Evolutionary conservation across 2,888 invertebrate genomes (phyloP).

Genomic region (Ectobius pallidus): DNA sequence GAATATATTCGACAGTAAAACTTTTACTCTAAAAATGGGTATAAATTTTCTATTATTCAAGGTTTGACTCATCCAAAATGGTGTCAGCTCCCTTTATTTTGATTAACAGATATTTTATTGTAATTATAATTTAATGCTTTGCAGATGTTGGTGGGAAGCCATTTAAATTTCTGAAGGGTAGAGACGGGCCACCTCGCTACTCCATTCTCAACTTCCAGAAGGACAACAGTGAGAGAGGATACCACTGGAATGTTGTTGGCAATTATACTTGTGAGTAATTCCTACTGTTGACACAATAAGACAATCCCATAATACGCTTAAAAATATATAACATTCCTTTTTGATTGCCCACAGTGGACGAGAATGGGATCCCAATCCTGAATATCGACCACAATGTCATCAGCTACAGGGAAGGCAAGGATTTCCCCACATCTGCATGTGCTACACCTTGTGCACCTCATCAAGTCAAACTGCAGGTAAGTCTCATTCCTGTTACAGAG

Average conservation of each 20-base stretch:
- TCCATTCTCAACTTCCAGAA: constrained; percentile 60
- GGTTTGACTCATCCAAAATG: too few species aligned
- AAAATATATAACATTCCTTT: too few species aligned
- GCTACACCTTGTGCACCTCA: constrained; percentile 53
- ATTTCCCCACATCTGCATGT: constrained; percentile 57
- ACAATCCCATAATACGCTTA: too few species aligned
- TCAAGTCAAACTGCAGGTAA: constrained; percentile 52
- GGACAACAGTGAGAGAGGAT: constrained; percentile 48
- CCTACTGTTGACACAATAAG: too few species aligned
- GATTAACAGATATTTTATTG: too few species aligned
- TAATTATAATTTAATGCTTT: constrained; percentile 42
- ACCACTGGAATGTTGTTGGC: constrained; percentile 57
- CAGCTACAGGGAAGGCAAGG: constrained; percentile 51
- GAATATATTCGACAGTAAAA: too few species aligned
- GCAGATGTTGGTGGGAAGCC: constrained; percentile 57
- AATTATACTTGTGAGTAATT: constrained; percentile 56
- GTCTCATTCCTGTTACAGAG: background rate
- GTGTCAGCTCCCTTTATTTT: too few species aligned
- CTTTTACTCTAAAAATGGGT: too few species aligned
- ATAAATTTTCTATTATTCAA: too few species aligned
- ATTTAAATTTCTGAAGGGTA: constrained; percentile 57
- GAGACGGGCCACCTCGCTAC: constrained; percentile 62
- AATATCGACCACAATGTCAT: constrained; percentile 51
- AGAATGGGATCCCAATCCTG: constrained; percentile 50
- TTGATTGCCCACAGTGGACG: constrained; percentile 48